phyloP scores from a whole-genome alignment of 2,888 invertebrate genomes.

The Fabriciana adippe region DNA sequence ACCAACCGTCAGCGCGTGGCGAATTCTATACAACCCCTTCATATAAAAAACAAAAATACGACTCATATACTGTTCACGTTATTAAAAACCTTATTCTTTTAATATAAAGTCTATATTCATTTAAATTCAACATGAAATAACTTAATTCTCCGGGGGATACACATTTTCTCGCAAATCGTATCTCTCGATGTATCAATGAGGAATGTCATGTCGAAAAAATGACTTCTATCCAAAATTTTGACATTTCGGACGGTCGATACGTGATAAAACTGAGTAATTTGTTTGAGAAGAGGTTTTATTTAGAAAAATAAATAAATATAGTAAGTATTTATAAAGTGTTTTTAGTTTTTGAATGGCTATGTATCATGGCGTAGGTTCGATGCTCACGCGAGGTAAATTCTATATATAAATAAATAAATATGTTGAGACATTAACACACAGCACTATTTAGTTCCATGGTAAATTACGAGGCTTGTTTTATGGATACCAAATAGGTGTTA shows the following conservation, averaged over 20 bases:
- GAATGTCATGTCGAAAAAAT: conserved; percentile 32
- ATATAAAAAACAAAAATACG: neutral
- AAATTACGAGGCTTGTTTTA: no score
- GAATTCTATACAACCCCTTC: conserved; percentile 37
- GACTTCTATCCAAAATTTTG: conserved; percentile 5
- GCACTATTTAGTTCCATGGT: no score
- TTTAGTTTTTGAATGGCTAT: no score
- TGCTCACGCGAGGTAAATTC: no score
- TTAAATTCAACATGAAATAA: conserved; percentile 25
- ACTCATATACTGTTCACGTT: neutral
- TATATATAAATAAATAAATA: no score
- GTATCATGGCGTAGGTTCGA: no score
- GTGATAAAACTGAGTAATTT: conserved; percentile 4
- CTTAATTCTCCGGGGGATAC: conserved; percentile 37
- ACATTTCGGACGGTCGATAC: conserved; percentile 20
- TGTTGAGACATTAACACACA: no score
- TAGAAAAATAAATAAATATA: no score
- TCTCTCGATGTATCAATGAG: conserved; percentile 34
- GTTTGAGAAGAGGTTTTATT: neutral
- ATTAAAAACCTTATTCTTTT: neutral
- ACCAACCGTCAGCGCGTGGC: conserved; percentile 48
- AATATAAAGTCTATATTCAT: neutral
- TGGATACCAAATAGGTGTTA: no score
- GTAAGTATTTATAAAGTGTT: neutral
- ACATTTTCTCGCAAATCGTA: conserved; percentile 31